Conservation (phyloP, 2,888 invertebrate species). For the Phyto melanocephala region DNA sequence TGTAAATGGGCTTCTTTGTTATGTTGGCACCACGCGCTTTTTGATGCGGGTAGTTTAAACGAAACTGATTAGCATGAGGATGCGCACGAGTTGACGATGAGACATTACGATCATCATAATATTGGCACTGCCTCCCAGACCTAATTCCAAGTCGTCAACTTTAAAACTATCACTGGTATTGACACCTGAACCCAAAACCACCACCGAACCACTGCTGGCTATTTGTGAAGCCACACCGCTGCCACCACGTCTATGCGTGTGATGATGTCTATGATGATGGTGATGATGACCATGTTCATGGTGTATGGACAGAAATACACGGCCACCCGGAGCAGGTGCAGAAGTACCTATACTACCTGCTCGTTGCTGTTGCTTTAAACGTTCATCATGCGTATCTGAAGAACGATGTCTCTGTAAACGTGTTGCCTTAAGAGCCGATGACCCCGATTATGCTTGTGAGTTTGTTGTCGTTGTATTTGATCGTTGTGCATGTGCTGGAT, state of each 20-base stretch:
- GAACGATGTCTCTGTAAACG: constrained; percentile 78
- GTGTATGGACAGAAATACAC: constrained; percentile 74
- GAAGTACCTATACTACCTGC: constrained; percentile 35
- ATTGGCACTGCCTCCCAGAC: constrained; percentile 69
- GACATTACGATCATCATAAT: constrained; percentile 66
- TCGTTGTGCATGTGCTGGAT: constrained; percentile 53
- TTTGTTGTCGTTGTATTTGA: constrained; percentile 54
- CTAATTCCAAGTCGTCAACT: constrained; percentile 72
- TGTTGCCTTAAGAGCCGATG: constrained; percentile 73
- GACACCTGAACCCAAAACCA: constrained; percentile 49
- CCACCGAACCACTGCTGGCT: constrained; percentile 63
- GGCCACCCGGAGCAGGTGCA: constrained; percentile 32
- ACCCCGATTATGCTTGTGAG: not conserved
- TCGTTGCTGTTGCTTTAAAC: constrained; percentile 73
- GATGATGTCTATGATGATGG: constrained; percentile 69
- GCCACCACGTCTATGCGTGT: constrained; percentile 62
- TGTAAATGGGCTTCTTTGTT: constrained; percentile 73
- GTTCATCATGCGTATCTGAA: constrained; percentile 78
- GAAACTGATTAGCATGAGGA: constrained; percentile 66
- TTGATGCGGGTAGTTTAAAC: constrained; percentile 66
- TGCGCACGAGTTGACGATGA: constrained; percentile 66
- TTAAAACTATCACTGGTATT: constrained; percentile 63
- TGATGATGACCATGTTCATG: constrained; percentile 70
- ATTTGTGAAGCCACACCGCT: constrained; percentile 69
- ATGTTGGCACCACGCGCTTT: constrained; percentile 74